Base-by-base conservation (phyloP, 2,888 invertebrate species). In the Steinernema carpocapsae region DNA sequence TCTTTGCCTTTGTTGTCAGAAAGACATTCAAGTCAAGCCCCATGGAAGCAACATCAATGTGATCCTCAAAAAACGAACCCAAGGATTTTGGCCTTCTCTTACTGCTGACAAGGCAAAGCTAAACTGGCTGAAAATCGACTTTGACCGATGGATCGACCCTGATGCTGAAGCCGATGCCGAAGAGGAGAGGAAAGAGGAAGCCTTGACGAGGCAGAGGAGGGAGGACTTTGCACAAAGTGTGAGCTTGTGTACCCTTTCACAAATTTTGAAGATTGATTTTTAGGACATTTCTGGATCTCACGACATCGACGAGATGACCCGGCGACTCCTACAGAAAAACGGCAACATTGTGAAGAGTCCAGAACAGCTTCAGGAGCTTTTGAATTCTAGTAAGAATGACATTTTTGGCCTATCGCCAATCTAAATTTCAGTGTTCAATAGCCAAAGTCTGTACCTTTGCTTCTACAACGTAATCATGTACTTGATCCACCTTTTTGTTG, bases 71-170 rank as follows among this genome's bases (percentile, higher is more conserved):
- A 72, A 72, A 29, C 72, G 48, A 4, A 12, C 43, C 7, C 7
- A 37, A 51, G 88, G 88, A 71, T 85, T 83, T 19, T 89, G 88
- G 88, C 88, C 88, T 12, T 81, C 88, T 42, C 79, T 88, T n/a
- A 88, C 87, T 19, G 78, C 80, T 26, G 79, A 85, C 52, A 79
- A 81, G 64, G 71, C 81, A 45, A 87, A 87, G 76, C 80, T 83
- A 4, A 84, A 87, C 0, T 89, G 89, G 89, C 81, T 89, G 32
- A 88, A 88, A 76, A 87, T 89, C 73, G 89, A 89, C 78, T 89
- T 89, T 84, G 88, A 89, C 76, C 87, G 87, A 72, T 88, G 79
- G 79, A 43, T 74, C 29, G 81, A 79, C 46, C 76, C 77, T n/a
- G 75, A 88, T 76, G 82, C 82, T 29, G 83, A 84, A 37, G 37